Evolutionary conservation across 2,797 vertebrate genomes (phyloP).

Genomic region (Mionectes olivaceus): DNA sequence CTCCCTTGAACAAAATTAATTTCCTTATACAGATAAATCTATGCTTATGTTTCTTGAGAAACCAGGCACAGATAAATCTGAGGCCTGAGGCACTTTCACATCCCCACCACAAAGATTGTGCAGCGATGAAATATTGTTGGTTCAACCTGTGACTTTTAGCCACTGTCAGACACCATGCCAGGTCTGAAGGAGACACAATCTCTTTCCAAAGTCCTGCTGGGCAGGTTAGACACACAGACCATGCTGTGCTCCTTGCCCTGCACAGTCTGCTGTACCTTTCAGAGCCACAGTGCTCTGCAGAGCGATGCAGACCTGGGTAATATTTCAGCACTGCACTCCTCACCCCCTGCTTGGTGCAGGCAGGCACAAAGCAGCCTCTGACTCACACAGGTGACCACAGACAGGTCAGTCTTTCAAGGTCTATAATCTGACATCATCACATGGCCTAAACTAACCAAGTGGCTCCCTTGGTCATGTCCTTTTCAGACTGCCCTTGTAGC

Average conservation of each 20-base stretch:
- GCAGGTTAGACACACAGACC: background rate
- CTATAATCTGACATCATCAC: background rate
- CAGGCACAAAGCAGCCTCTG: background rate
- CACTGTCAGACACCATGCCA: background rate
- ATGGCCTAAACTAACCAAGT: background rate
- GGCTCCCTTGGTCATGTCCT: background rate
- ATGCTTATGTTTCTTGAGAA: constrained; percentile 14
- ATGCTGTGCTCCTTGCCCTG: background rate
- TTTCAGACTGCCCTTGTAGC: background rate
- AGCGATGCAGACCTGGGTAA: background rate
- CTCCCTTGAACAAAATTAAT: constrained; percentile 41
- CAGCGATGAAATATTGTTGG: background rate
- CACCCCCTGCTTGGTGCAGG: background rate
- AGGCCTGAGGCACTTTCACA: background rate
- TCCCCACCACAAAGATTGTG: background rate
- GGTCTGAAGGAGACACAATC: background rate
- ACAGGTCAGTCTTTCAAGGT: background rate
- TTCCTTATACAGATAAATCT: constrained; percentile 36
- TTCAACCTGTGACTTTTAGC: background rate
- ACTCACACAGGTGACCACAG: background rate
- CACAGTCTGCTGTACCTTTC: background rate
- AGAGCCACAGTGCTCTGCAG: background rate
- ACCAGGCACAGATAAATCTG: background rate
- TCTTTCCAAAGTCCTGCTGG: background rate
- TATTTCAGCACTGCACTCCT: fast-evolving